Evolutionary conservation across 92 coral and sea anemone genomes (phyloP), one percentile per base, ranked within the genome.

Genomic region (Siderastrea radians): DNA sequence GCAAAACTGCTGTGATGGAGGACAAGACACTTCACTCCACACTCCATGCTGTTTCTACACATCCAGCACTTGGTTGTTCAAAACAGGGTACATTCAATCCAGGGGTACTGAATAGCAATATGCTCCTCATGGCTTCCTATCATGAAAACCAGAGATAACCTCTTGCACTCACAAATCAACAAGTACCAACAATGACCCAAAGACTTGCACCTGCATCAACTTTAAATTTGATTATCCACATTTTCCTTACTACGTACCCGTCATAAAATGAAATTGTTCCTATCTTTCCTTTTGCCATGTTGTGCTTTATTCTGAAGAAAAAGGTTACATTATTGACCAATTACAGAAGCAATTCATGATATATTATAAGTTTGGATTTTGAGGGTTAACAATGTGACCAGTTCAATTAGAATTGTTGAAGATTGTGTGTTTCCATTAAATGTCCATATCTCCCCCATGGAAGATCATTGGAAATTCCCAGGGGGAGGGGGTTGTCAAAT

Each of bases 221-320:
- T 74, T 8, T 44, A 19, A 17, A 55, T 7, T 6, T n/a, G 6
- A 46, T 52, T 44, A 14, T 26, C 0, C 14, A 77, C 9, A 7
- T 6, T 0, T 43, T 14, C 52, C n/a, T 5, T 44, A n/a, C n/a
- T 50, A 72, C 91, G 73, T 90, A 97, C 99, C 99, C 99, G 82
- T 92, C 96, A 48, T 92, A 87, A 83, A 97, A 97, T 14, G 91
- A 79, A 49, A 97, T 92, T 57, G 88, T 93, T 65, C 99, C 99
- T 48, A 49, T 86, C 88, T 95, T 95, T 48, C 92, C 98, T 51
- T 94, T 92, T 43, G 92, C 77, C 95, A 95, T 89, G 50, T 94
- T 87, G 84, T 97, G 99, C 54, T 93, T 92, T 70, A 97, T 94
- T 73, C 99, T 97, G 76, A 4, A n/a, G 58, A 58, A 62, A 72